Conservation (phyloP, 2,888 invertebrate genomes). For the Sipunculus nudus region DNA sequence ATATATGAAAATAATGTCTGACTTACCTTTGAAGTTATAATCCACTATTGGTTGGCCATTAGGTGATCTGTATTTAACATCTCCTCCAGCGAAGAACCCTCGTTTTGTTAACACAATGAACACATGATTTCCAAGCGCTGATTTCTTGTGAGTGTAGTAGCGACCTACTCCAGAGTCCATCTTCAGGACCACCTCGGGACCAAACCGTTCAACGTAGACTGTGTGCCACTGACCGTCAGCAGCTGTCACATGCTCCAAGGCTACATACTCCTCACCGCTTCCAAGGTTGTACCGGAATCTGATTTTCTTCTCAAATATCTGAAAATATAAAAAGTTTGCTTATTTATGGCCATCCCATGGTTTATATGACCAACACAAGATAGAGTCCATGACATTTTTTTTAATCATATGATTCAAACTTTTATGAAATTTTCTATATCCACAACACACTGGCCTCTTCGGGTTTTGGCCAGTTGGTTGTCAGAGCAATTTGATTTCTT, state of each 20-base stretch:
- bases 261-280: slow-evolving; percentile 86
- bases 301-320: slow-evolving; percentile 88
- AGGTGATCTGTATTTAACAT: slow-evolving; percentile 39
- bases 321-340: slow-evolving; percentile 51
- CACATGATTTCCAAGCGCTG: slow-evolving; percentile 19
- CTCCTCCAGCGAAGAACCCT: slow-evolving; percentile 40
- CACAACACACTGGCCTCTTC: no score
- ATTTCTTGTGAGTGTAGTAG: slow-evolving; percentile 68
- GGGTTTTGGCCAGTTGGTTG: no score
- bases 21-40: slow-evolving; percentile 33
- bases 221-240: slow-evolving; percentile 98
- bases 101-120: slow-evolving; percentile 37
- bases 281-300: slow-evolving; percentile 94
- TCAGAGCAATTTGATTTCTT: no score
- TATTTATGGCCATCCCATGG: not conserved
- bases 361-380: no score
- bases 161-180: slow-evolving; percentile 92
- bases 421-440: no score
- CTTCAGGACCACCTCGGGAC: slow-evolving; percentile 90
- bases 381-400: no score
- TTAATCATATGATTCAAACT: no score
- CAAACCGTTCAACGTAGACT: slow-evolving; percentile 88
- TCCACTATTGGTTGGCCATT: slow-evolving; percentile 36
- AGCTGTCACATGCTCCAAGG: slow-evolving; percentile 88
- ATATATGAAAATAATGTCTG: no score